phyloP scores from a whole-genome alignment of 2,888 invertebrate species.

The Heliconius erato region DNA sequence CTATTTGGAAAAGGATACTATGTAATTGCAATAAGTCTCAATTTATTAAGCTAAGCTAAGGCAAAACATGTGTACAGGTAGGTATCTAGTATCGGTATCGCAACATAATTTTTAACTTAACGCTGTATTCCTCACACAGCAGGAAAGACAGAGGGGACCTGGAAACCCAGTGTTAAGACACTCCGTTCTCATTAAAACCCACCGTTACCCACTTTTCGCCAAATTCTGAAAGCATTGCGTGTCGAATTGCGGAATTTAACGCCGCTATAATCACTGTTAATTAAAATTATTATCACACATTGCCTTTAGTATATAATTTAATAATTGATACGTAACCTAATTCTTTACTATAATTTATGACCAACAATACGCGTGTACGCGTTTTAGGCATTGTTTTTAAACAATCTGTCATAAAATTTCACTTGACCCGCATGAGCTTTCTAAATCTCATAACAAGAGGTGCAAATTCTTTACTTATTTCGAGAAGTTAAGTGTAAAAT shows the following conservation, averaged over 20 bases:
- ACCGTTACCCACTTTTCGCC: no score
- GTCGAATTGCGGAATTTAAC: no score
- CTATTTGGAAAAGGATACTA: no score
- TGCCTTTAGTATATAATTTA: not conserved
- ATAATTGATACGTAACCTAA: constrained; percentile 34
- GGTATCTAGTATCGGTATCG: no score
- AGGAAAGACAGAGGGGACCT: no score
- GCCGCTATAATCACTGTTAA: constrained; percentile 11
- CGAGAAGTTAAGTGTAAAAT: not conserved
- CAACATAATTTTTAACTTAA: no score
- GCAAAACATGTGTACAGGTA: no score
- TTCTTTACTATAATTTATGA: constrained; percentile 38
- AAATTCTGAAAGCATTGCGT: no score
- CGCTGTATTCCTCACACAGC: no score
- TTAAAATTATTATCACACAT: not conserved
- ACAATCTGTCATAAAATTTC: constrained; percentile 50
- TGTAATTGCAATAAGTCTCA: no score
- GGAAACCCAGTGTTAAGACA: not conserved
- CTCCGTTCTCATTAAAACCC: no score
- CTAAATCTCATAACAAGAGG: constrained; percentile 51
- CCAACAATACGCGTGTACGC: constrained; percentile 37
- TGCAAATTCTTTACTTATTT: constrained; percentile 13
- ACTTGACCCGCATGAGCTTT: constrained; percentile 51
- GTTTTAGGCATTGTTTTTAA: constrained; percentile 46
- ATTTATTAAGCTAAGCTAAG: no score